Base-by-base conservation (phyloP, 92 coral and sea anemone species). In the Palythoa grandis region DNA sequence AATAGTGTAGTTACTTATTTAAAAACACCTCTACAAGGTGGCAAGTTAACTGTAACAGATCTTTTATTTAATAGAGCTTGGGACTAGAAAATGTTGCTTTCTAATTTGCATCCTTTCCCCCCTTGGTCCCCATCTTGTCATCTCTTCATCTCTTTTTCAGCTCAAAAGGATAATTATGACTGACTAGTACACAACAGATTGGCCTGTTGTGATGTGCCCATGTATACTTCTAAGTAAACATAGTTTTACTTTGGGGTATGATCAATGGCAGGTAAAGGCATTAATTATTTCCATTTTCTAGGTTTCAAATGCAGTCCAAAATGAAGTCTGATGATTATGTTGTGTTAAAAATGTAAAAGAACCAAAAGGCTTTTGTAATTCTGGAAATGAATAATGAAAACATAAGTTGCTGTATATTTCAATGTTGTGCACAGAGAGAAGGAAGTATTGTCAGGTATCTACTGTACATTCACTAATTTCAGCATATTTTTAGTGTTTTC, bases 31-130 rank as follows among this genome's bases (percentile, higher is more conserved):
- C 57, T 43, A 13, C 75, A 70, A 70, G 75, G 53, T 70, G 75
- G 48, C 52, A 15, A 70, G 50, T 70, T 70, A 72, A 72, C 77
- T 72, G 77, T 72, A 72, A 72, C 24, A 43, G 54, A 43, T 38
- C 77, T 72, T 72, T 65, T 72, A 39, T 72, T 72, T 72, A 72
- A 72, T 72, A 72, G 77, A 40, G 77, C 77, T 72, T 72, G 77
- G 48, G 77, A 40, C 77, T 72, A 72, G 74, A 70, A 70, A 72
- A 50, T 72, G 77, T 72, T 72, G 56, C 77, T 72, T 72, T 72
- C 77, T 72, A 72, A 72, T 72, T 72, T 72, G 77, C 77, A 72
- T 72, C 77, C 77, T 72, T 72, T 40, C 56, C 77, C 77, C 77
- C 77, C 77, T 72, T 72, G 77, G 77, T 72, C 77, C 77, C 54